Base-by-base conservation (phyloP, 2,113 vertebrate genomes). In the Podiceps cristatus region DNA sequence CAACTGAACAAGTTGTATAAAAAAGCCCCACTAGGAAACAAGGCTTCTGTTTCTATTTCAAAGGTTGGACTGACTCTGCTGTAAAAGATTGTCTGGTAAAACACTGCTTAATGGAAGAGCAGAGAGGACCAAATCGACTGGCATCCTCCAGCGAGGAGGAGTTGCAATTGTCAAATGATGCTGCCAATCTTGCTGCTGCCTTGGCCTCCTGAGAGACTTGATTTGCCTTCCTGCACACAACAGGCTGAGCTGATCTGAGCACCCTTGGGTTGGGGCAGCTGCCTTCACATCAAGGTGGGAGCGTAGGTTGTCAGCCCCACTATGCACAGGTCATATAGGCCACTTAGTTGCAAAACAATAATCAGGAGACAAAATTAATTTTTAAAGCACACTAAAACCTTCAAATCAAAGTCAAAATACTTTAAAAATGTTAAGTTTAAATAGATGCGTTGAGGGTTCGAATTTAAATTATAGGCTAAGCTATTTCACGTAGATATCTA, bases 151-250 rank as follows among this genome's bases (percentile, higher is more conserved):
- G 33, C 0, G 0, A 49, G 44, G 13, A 93, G 23, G 27, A 74
- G 29, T 29, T 66, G 35, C 44, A 23, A 16, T 64, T 56, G 8
- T 23, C 17, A 58, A 27, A 37, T 40, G 33, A 40, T 58, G 40
- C 16, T 82, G 52, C 40, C 15, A 40, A 28, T 15, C 29, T 83
- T n/a, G 8, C 45, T 23, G 20, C 33, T 63, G 31, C 72, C 67
- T 60, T 40, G 18, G 27, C 29, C 18, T 90, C 29, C 20, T 0
- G 0, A 31, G 25, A 74, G 44, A 60, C 11, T 59, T 55, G 2
- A 20, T 59, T 76, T 25, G 0, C 44, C 28, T 37, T 33, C 44
- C n/a, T 55, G 42, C 25, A 45, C 37, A 40, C 33, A 71, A 22
- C 1, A 16, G 15, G n/a, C 40, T 63, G 42, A 14, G 50, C 67